These are phyloP conservation scores for Pinctada fucata DNA, from an alignment of 2,888 invertebrate species.

Conservation along the genomic window DNA sequence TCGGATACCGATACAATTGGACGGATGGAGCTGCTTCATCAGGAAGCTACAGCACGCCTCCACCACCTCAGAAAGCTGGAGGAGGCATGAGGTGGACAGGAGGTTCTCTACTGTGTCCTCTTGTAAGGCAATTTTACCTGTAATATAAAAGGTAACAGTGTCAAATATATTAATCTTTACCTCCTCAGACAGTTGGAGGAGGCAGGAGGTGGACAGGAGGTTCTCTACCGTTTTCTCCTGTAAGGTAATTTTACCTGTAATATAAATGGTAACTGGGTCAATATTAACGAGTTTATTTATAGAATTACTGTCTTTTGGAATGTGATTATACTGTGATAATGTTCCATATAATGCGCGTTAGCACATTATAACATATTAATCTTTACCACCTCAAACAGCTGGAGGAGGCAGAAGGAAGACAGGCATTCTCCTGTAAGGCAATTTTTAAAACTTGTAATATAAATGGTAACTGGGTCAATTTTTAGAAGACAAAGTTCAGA, in stretches of 20 bases:
- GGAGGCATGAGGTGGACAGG: constrained; percentile 89
- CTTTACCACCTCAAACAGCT: constrained; percentile 88
- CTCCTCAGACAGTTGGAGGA: constrained; percentile 89
- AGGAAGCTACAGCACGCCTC: constrained; percentile 93
- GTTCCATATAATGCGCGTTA: no score
- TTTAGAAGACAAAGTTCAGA: no score
- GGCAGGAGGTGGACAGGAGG: constrained; percentile 89
- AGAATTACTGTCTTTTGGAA: no score
- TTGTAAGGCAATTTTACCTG: constrained; percentile 85
- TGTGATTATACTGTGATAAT: no score
- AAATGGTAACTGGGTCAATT: no score
- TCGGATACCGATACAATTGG: constrained; percentile 94
- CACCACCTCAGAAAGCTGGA: constrained; percentile 90
- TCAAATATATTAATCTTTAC: constrained; percentile 79
- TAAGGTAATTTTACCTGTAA: constrained; percentile 84
- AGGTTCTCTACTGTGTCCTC: constrained; percentile 95
- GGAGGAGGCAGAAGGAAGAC: constrained; percentile 90
- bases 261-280: not conserved
- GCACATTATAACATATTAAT: no score
- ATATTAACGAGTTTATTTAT: no score
- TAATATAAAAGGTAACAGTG: constrained; percentile 36
- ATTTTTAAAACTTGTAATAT: constrained; percentile 76
- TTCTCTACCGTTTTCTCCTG: constrained; percentile 94
- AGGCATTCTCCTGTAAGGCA: constrained; percentile 92
- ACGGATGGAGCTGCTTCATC: constrained; percentile 92